Evolutionary conservation across 2,888 invertebrate species (phyloP).

Genomic region (Drosophila neoperkinsi): DNA sequence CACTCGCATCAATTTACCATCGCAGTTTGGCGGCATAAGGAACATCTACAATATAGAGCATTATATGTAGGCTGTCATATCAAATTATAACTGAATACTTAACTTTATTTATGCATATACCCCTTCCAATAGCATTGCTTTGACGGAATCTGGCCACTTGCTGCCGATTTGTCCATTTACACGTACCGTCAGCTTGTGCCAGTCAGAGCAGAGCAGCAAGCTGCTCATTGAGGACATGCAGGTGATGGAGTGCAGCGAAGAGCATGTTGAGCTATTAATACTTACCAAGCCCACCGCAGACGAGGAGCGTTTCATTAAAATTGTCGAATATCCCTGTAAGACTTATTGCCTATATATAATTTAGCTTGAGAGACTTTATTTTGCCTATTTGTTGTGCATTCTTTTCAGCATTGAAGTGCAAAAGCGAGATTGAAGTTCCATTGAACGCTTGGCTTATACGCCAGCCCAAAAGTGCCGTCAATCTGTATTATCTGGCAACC

Average conservation of each 20-base stretch:
- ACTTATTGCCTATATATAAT: background rate
- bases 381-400: background rate
- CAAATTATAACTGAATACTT: background rate
- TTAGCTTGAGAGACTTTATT: background rate
- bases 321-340: slow-evolving; percentile 84
- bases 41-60: slow-evolving; percentile 80
- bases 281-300: slow-evolving; percentile 72
- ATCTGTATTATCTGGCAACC: slow-evolving; percentile 83
- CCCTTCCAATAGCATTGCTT: slow-evolving; percentile 66
- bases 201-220: slow-evolving; percentile 15
- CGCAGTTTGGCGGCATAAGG: slow-evolving; percentile 75
- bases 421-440: slow-evolving; percentile 80
- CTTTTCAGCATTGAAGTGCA: slow-evolving; percentile 79
- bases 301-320: slow-evolving; percentile 73
- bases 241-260: slow-evolving; percentile 82
- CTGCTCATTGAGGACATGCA: slow-evolving; percentile 82
- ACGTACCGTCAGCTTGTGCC: slow-evolving; percentile 64
- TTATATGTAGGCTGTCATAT: slow-evolving; percentile 72
- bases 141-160: slow-evolving; percentile 81
- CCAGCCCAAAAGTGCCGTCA: slow-evolving; percentile 83
- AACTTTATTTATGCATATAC: background rate
- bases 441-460: slow-evolving; percentile 83
- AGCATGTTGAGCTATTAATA: slow-evolving; percentile 81
- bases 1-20: slow-evolving; percentile 66
- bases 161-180: slow-evolving; percentile 83